Evolutionary conservation across 2,888 invertebrate species (phyloP).

Genomic region (Beris chalybata): DNA sequence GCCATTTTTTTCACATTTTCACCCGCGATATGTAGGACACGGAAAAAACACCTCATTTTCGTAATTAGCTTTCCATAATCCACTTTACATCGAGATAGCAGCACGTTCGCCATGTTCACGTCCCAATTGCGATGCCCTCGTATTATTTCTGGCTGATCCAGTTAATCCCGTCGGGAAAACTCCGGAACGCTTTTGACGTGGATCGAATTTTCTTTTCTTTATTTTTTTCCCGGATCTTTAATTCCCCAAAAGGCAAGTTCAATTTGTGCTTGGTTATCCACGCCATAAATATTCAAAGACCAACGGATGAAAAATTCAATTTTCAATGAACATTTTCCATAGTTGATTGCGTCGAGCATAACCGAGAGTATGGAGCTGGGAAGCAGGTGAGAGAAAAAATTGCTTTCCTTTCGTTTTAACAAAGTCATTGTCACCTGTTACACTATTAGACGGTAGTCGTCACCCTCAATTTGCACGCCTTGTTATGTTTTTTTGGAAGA

Average conservation of each 20-base stretch:
- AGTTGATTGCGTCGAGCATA: background rate
- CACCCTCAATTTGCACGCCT: constrained; percentile 14
- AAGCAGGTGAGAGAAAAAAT: constrained; percentile 1
- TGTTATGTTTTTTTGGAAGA: no score
- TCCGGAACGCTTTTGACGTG: background rate
- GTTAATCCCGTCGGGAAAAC: background rate
- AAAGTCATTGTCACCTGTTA: constrained; percentile 34
- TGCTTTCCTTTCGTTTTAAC: constrained; percentile 24
- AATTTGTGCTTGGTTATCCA: background rate
- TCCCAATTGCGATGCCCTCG: constrained; percentile 14
- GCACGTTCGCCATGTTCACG: background rate
- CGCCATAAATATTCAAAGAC: constrained; percentile 10
- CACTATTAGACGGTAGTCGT: constrained; percentile 4
- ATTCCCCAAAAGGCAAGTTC: background rate
- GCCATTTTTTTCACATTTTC: background rate
- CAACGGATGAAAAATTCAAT: constrained; percentile 12
- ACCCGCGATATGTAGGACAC: constrained; percentile 7
- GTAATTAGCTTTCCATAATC: constrained; percentile 27
- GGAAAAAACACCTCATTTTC: constrained; percentile 27
- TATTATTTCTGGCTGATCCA: background rate
- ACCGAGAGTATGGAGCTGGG: background rate
- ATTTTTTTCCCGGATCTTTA: background rate
- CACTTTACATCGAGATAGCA: constrained; percentile 10
- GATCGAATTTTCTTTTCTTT: background rate
- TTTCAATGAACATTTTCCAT: constrained; percentile 2